Percentiles rank a stretch among this genome's conserved stretches.
phyloP scores from a whole-genome alignment of 2,888 invertebrate genomes.

The Drosophila tanythrix region DNA sequence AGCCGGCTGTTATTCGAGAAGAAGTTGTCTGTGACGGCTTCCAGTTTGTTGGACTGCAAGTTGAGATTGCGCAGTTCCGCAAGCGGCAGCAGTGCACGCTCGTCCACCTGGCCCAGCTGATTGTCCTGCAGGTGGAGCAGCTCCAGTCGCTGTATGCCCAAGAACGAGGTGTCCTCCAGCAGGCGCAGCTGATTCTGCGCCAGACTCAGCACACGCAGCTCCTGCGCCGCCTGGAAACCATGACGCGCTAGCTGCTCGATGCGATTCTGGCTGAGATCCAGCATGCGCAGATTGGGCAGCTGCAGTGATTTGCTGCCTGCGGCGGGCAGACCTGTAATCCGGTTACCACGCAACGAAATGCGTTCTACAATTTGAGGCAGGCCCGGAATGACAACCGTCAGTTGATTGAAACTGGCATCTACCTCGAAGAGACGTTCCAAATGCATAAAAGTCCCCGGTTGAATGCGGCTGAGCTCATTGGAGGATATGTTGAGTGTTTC shows the following conservation, averaged over 20 bases:
- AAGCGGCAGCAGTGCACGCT: constrained; percentile 88
- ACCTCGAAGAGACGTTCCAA: constrained; percentile 91
- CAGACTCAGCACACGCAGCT: constrained; percentile 89
- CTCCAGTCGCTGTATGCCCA: constrained; percentile 89
- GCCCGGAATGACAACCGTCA: constrained; percentile 91
- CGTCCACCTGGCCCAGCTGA: constrained; percentile 88
- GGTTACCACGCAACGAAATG: constrained; percentile 89
- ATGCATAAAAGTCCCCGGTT: constrained; percentile 91
- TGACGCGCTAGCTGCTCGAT: constrained; percentile 89
- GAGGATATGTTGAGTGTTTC: constrained; percentile 93
- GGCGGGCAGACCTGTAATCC: constrained; percentile 88
- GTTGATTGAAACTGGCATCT: constrained; percentile 90
- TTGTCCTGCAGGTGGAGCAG: constrained; percentile 91
- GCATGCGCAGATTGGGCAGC: constrained; percentile 89
- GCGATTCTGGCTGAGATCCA: constrained; percentile 91
- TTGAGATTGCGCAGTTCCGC: constrained; percentile 89
- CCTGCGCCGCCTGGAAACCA: constrained; percentile 88
- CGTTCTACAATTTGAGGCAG: constrained; percentile 92
- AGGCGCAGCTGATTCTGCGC: constrained; percentile 90
- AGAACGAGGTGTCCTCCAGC: constrained; percentile 89
- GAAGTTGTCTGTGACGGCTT: constrained; percentile 88
- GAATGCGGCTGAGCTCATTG: constrained; percentile 89
- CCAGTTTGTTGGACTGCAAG: constrained; percentile 91
- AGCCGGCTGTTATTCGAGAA: constrained; percentile 89
- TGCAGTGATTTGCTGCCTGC: constrained; percentile 89